Conservation (phyloP, 1,140 invertebrate species). For the Achatina immaculata region DNA sequence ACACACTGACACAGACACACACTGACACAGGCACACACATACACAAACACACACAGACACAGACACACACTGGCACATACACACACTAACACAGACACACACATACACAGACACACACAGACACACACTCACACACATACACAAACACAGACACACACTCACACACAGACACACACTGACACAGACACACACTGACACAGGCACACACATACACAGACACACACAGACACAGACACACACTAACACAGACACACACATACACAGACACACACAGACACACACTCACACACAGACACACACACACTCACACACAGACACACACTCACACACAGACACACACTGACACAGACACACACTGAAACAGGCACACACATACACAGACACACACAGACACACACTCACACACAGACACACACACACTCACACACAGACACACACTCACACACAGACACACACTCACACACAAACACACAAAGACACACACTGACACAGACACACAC, state of each 20-base stretch:
- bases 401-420: not conserved
- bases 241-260: not conserved
- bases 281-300: not conserved
- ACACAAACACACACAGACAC: not conserved
- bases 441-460: not conserved
- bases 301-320: not conserved
- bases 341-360: not conserved
- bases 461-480: too few relatives aligned
- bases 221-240: not conserved
- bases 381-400: not conserved
- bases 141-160: not conserved
- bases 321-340: conserved; percentile 15
- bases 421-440: not conserved
- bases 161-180: conserved; percentile 11
- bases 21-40: not conserved
- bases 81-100: not conserved
- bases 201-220: not conserved
- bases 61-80: not conserved
- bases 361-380: not conserved
- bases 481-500: not conserved
- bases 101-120: not conserved
- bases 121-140: not conserved
- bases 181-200: conserved; percentile 3
- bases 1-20: not conserved
- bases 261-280: not conserved